Percentiles rank a stretch among this genome's conserved stretches.
Evolutionary conservation across 1,140 invertebrate genomes (phyloP).

Genomic region (Bombus balteatus): DNA sequence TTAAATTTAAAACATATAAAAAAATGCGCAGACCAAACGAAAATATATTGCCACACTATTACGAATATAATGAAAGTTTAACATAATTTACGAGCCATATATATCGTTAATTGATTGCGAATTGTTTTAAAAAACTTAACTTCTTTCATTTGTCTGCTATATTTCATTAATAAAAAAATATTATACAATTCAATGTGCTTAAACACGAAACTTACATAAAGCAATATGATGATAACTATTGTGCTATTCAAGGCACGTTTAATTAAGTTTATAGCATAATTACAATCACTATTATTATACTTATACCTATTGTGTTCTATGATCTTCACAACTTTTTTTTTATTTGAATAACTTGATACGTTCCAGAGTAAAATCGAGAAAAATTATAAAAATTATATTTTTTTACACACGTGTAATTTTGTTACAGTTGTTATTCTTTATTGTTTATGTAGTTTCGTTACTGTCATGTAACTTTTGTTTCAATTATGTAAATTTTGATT

Average conservation of each 20-base stretch:
- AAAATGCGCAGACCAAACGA: not conserved
- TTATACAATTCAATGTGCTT: conserved; percentile 13
- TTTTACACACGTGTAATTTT: not conserved
- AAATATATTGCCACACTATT: not conserved
- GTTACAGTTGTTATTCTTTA: not conserved
- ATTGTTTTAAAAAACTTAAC: not conserved
- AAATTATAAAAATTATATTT: not conserved
- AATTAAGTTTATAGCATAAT: conserved; percentile 23
- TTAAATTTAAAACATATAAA: not conserved
- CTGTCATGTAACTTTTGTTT: not conserved
- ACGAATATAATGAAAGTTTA: conserved; percentile 5
- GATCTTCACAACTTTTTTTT: not conserved
- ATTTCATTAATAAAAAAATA: not conserved
- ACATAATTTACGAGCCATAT: not conserved
- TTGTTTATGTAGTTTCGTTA: not conserved
- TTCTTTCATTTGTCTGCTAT: not conserved
- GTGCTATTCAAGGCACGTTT: not conserved
- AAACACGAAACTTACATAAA: conserved; percentile 30
- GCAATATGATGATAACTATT: conserved; percentile 15
- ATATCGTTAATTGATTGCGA: not conserved
- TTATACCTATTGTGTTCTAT: conserved; percentile 4
- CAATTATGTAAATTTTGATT: not conserved
- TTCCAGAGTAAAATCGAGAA: not conserved
- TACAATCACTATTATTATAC: not conserved
- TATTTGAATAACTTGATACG: not conserved